A percentile compares a stretch with the other conserved stretches of the same genome.
Conservation (phyloP, 2,888 invertebrate genomes). For the Podotricha telesiphe region DNA sequence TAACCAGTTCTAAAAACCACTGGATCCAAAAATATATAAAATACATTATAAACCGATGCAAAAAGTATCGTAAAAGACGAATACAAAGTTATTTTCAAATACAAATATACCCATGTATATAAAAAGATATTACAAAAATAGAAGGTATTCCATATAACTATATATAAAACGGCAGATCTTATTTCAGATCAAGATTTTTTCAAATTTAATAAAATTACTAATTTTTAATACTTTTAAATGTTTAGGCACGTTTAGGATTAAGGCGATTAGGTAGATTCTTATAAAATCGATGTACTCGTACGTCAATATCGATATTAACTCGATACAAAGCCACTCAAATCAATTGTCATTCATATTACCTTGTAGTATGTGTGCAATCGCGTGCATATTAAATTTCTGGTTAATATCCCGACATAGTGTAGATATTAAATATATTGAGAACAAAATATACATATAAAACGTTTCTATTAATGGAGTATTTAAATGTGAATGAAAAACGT, state of each 20-base stretch:
- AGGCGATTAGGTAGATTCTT: background rate
- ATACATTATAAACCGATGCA: background rate
- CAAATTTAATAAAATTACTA: background rate
- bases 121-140: conserved; percentile 7
- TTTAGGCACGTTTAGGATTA: conserved; percentile 8
- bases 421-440: no score
- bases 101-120: background rate
- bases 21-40: background rate
- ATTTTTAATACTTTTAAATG: background rate
- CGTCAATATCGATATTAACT: background rate
- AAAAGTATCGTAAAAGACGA: background rate
- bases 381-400: background rate
- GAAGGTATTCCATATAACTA: background rate
- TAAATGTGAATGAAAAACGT: no score
- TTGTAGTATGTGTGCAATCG: conserved; percentile 3
- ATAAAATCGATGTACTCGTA: background rate
- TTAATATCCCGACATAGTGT: background rate
- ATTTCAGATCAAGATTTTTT: background rate
- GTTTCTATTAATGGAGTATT: no score
- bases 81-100: conserved; percentile 1
- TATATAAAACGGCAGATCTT: background rate
- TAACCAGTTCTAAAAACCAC: background rate
- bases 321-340: conserved; percentile 3
- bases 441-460: no score
- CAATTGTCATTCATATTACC: conserved; percentile 14